These are phyloP conservation scores for Epicampocera succincta DNA, from an alignment of 2,888 invertebrate genomes.

Conservation along the genomic window DNA sequence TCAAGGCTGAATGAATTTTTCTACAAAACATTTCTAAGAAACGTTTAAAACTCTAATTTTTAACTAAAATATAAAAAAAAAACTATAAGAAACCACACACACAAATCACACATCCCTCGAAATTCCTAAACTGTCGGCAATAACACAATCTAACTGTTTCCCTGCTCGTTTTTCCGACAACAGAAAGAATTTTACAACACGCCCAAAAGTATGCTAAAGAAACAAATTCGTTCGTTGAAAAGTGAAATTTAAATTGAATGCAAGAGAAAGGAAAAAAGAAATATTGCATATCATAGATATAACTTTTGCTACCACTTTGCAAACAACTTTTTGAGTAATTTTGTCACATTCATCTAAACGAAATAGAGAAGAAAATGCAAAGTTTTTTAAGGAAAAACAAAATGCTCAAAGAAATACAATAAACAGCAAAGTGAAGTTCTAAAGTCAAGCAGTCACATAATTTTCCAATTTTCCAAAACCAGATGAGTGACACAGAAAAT, in stretches of 20 bases:
- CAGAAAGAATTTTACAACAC: constrained; percentile 13
- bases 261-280: neutral
- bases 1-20: too few species aligned
- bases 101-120: too few species aligned
- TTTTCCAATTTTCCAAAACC: constrained; percentile 28
- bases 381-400: constrained; percentile 3
- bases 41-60: too few species aligned
- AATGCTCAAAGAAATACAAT: neutral
- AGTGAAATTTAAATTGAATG: constrained; percentile 1
- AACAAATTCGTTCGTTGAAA: neutral
- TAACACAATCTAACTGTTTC: too few species aligned
- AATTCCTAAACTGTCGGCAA: too few species aligned
- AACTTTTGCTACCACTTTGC: constrained; percentile 49
- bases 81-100: too few species aligned
- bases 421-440: constrained; percentile 20
- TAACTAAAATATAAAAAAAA: too few species aligned
- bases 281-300: constrained; percentile 35
- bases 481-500: constrained; percentile 32
- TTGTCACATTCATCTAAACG: constrained; percentile 51
- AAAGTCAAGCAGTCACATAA: constrained; percentile 39
- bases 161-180: too few species aligned
- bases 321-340: constrained; percentile 51
- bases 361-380: neutral
- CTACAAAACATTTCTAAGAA: too few species aligned
- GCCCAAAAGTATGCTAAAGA: constrained; percentile 35